phyloP scores from a whole-genome alignment of 2,113 vertebrate species.

The Epinephelus moara region DNA sequence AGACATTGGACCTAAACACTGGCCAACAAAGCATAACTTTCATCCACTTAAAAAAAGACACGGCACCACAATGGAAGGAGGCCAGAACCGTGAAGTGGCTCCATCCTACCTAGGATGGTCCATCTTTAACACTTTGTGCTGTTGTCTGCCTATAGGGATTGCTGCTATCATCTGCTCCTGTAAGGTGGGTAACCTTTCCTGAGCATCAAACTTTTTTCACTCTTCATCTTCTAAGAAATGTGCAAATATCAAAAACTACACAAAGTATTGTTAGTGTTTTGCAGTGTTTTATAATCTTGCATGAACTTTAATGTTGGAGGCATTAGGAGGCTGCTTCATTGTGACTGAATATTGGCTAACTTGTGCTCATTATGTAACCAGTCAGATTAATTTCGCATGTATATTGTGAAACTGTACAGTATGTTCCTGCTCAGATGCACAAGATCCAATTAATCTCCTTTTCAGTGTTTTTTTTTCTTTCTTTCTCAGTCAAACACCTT shows the following conservation, averaged over 20 bases:
- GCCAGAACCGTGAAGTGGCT: not conserved
- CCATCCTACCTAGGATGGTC: constrained; percentile 74
- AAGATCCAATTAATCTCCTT: not conserved
- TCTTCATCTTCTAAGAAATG: not conserved
- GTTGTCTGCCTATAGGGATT: constrained; percentile 76
- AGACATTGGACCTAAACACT: not conserved
- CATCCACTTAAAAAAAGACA: not conserved
- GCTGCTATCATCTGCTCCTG: constrained; percentile 76
- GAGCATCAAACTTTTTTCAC: not conserved
- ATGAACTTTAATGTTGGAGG: too few species aligned
- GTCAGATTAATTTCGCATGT: too few species aligned
- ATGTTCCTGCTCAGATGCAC: too few species aligned
- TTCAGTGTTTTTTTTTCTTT: not conserved
- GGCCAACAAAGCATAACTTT: not conserved
- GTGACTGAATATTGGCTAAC: too few species aligned
- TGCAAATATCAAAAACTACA: not conserved
- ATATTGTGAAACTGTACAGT: too few species aligned
- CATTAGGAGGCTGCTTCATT: too few species aligned
- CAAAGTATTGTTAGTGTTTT: not conserved
- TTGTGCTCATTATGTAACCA: too few species aligned
- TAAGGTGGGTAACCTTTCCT: constrained; percentile 64
- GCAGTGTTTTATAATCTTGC: too few species aligned
- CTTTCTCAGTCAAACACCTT: not conserved
- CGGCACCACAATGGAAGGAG: constrained; percentile 62
- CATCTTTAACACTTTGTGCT: constrained; percentile 75